Conservation (phyloP, 1,140 invertebrate species). For the Drosophila grimshawi region DNA sequence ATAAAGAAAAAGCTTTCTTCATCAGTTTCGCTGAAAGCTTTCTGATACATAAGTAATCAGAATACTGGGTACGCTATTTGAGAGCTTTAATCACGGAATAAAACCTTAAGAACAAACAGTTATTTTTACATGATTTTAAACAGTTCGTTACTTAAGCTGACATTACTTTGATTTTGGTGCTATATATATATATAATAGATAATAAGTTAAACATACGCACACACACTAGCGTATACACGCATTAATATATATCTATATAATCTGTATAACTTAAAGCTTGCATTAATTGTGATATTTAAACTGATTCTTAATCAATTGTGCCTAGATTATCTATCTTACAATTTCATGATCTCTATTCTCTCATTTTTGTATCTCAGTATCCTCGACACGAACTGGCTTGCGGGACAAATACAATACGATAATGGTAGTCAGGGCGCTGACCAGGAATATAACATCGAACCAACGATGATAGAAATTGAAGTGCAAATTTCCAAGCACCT, state of each 20-base stretch:
- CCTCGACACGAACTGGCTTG: constrained; percentile 71
- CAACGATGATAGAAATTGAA: constrained; percentile 99
- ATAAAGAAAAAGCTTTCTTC: constrained; percentile 9
- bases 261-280: constrained; percentile 64
- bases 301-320: constrained; percentile 57
- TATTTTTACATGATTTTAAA: constrained; percentile 27
- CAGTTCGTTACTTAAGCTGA: constrained; percentile 48
- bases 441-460: constrained; percentile 99
- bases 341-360: constrained; percentile 24
- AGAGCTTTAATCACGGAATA: constrained; percentile 14
- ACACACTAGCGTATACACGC: constrained; percentile 47
- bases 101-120: constrained; percentile 13
- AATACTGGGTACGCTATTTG: constrained; percentile 34
- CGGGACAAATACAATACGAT: constrained; percentile 92
- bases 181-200: constrained; percentile 32
- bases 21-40: constrained; percentile 21
- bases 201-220: constrained; percentile 33
- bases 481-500: constrained; percentile 98
- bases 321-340: constrained; percentile 40
- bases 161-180: constrained; percentile 64
- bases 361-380: constrained; percentile 55
- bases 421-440: constrained; percentile 98
- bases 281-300: constrained; percentile 43
- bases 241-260: constrained; percentile 40
- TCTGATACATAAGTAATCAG: background rate